phyloP scores from a whole-genome alignment of 1,140 invertebrate genomes.

The Lordiphosa collinella region DNA sequence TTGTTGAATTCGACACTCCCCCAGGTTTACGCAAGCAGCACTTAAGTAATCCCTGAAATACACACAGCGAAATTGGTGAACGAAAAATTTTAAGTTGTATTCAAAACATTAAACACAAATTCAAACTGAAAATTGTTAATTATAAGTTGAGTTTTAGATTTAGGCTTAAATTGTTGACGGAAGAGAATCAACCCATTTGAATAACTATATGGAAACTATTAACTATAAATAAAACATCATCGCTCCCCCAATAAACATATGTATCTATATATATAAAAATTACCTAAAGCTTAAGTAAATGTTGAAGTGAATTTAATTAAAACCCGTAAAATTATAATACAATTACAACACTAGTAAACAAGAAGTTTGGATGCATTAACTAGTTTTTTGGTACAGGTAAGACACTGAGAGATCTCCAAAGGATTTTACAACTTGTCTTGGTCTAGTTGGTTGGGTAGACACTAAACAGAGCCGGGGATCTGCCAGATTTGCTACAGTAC shows the following conservation, averaged over 20 bases:
- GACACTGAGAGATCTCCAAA: too few relatives aligned
- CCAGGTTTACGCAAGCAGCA: neutral
- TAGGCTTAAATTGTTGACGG: slow-evolving; percentile 39
- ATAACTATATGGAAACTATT: slow-evolving; percentile 21
- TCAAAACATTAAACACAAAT: too few relatives aligned
- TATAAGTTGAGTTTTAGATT: slow-evolving; percentile 13
- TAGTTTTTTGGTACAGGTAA: too few relatives aligned
- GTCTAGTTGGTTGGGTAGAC: too few relatives aligned
- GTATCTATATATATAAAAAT: slow-evolving; percentile 26
- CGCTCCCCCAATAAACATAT: slow-evolving; percentile 17
- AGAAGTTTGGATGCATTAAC: neutral
- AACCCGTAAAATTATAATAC: slow-evolving; percentile 58
- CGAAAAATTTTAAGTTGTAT: neutral
- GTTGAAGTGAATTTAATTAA: slow-evolving; percentile 75
- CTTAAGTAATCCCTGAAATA: neutral
- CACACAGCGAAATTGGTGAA: neutral
- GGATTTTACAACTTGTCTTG: too few relatives aligned
- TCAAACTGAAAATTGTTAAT: slow-evolving; percentile 16
- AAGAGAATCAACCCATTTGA: slow-evolving; percentile 15
- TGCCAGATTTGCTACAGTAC: too few relatives aligned
- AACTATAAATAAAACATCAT: slow-evolving; percentile 8
- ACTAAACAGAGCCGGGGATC: too few relatives aligned
- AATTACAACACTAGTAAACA: slow-evolving; percentile 30
- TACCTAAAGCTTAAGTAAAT: slow-evolving; percentile 62
- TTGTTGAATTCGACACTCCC: neutral